Evolutionary conservation across 2,113 vertebrate genomes (phyloP), one percentile per base, ranked within the genome.

Genomic region (Alligator mississippiensis): DNA sequence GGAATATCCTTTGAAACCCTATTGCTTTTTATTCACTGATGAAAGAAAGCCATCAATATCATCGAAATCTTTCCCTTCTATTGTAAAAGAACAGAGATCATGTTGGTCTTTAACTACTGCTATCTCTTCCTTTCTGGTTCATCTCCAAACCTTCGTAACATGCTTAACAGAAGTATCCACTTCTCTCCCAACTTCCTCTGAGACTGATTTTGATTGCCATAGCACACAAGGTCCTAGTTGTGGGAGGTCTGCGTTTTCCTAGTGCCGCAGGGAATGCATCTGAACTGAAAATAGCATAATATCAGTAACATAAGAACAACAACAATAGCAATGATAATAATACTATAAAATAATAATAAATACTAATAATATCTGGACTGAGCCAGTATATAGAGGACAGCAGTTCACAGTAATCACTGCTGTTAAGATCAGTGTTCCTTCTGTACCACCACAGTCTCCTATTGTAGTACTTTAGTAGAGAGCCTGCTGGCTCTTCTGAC

Each of bases 41-140:
- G 78, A 75, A 30, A 15, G 2, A 13, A n/a, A 9, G 16, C 0
- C 0, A 54, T 47, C 47, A 47, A 47, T 47, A 47, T 47, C 6
- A 47, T 47, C 47, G 7, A 60, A 28, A 3, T 30, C 18, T 64
- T 38, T 13, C 24, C 60, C 10, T 5, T 79, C 75, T 21, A 4
- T 22, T 4, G 63, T 72, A 28, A 60, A 66, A 80, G 13, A 10
- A 30, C 4, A 24, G 12, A 2, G 15, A 14, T 5, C 9, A 4
- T 1, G 0, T 58, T n/a, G 68, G 80, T 17, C 57, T 80, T 21
- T 28, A 80, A 54, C 11, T 54, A 15, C 57, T 27, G 11, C 30
- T 27, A 15, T 55, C 55, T 47, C 27, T 76, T 55, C 62, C n/a
- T 86, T 84, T 64, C 59, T 27, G 19, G 21, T 74, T 30, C 19